phyloP scores from a whole-genome alignment of 2,797 vertebrate species.

The Malacoraja senta region DNA sequence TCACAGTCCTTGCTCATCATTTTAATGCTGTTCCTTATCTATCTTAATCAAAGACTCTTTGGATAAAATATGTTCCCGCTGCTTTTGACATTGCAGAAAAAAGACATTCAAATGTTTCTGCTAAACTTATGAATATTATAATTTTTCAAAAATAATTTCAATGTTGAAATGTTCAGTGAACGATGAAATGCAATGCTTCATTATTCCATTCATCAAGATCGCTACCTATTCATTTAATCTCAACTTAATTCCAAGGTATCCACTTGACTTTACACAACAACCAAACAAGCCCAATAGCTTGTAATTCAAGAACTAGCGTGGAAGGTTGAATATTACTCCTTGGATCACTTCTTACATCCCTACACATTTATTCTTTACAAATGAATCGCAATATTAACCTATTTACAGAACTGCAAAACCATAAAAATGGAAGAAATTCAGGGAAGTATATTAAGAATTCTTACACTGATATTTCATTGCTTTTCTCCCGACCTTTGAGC shows the following conservation, averaged over 20 bases:
- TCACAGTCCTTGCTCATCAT: background rate
- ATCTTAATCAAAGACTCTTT: background rate
- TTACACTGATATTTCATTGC: background rate
- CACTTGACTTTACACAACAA: background rate
- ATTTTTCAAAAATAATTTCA: background rate
- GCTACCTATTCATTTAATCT: background rate
- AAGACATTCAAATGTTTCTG: too few species aligned
- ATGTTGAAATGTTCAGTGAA: background rate
- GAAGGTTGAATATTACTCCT: background rate
- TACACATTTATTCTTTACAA: background rate
- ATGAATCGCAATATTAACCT: background rate
- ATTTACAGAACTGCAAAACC: background rate
- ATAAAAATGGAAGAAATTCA: background rate
- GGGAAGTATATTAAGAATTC: background rate
- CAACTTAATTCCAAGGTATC: background rate
- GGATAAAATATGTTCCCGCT: background rate
- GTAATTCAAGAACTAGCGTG: background rate
- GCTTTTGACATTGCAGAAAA: background rate
- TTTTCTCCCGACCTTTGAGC: background rate
- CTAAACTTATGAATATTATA: background rate
- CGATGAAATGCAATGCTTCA: background rate
- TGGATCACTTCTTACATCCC: background rate
- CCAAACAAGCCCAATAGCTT: background rate
- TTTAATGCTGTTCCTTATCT: background rate
- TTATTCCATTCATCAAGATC: background rate